Evolutionary conservation across 2,113 vertebrate species (phyloP), one percentile per base, ranked within the genome.

Genomic region (Planiliza haematocheilus): DNA sequence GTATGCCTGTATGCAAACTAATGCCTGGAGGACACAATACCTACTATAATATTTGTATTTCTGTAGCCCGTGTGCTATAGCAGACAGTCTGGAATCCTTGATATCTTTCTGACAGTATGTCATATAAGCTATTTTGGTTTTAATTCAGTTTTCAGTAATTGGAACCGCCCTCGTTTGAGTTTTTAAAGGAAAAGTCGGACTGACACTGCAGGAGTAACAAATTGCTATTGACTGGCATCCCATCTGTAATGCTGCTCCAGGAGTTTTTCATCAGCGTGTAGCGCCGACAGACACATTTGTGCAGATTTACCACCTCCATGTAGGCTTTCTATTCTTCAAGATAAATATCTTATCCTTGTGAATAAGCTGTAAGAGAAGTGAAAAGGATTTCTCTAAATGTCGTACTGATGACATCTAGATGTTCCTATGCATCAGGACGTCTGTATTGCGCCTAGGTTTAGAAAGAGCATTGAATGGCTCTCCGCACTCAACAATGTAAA

Each of bases 321-420:
- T 57, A 46, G 30, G 45, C 41, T 36, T 38, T 60, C 17, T 48
- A 3, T 42, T 68, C 43, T 36, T 37, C 3, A 11, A 51, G 16
- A 56, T 21, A 37, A 10, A 64, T 24, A 52, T 66, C 24, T n/a
- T 63, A 69, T 70, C 52, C 36, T 8, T 58, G 20, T 55, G 18
- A 79, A 10, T 56, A 34, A 78, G 37, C 21, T 16, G 45, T 36
- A 30, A 39, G 13, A 64, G 16, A 53, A 58, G 17, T 59, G 41
- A 43, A 36, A 37, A 13, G 21, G 68, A 59, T 68, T 11, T 20
- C 24, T 68, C 14, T 48, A 67, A 75, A 78, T 64, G 37, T 37
- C 49, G 56, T 10, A 36, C 45, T 48, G n/a, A 50, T 53, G 24
- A 30, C 24, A 30, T 59, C n/a, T 67, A 6, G 57, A 46, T 59